Evolutionary conservation across 2,797 vertebrate species (phyloP), one percentile per base, ranked within the genome.

Genomic region (Acanthurus lineatus): DNA sequence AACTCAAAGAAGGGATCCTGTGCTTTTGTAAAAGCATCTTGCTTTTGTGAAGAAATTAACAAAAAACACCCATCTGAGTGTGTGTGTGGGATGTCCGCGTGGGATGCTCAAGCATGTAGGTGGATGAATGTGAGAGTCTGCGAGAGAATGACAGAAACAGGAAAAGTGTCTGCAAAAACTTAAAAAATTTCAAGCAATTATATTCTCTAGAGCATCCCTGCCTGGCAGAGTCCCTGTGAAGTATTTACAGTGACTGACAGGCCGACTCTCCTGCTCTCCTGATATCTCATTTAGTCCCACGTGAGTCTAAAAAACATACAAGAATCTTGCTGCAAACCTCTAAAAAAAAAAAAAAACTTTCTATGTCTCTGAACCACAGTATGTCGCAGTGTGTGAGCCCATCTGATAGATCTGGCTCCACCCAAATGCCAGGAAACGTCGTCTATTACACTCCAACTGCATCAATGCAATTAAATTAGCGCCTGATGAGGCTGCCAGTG

Each of bases 391-490:
- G 57, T 72, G 63, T 69, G 69, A 70, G 76, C 83, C 58, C 35
- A 76, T n/a, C 19, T 9, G 71, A 76, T 60, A 57, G 62, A 58
- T 38, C 19, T 45, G 9, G 70, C 68, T 73, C 56, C 60, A 20
- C 61, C 64, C 61, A 44, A 75, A 81, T 5, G 20, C 42, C 52
- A 38, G 45, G 47, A 84, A 82, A 79, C 58, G 76, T 65, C 51
- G 54, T 74, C 86, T 44, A 82, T 84, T 86, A 86, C 52, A 62
- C 22, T 63, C 48, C 22, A 35, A 76, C 80, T 73, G 68, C 47
- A 85, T 61, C 47, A 5, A 38, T 32, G 49, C 57, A 83, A 92
- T 91, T 59, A 74, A 60, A 90, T 93, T 80, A 88, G 20, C 10
- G 73, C 48, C 58, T 11, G 16, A 54, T 6, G 3, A 73, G 66